Evolutionary conservation across 2,113 vertebrate species (phyloP).

Genomic region (Siphamia tubifer): DNA sequence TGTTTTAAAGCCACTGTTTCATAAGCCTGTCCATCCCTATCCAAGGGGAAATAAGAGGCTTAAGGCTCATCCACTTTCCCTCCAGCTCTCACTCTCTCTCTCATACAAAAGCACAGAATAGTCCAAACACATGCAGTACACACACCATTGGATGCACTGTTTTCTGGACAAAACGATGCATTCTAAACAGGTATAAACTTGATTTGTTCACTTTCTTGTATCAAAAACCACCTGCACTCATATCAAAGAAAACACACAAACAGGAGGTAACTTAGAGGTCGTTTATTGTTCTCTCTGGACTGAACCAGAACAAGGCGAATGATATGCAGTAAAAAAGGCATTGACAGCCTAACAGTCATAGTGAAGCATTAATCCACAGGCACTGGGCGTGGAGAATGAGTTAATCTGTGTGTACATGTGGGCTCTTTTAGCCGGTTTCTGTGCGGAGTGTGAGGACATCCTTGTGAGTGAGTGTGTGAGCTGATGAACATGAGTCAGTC

Average conservation of each 20-base stretch:
- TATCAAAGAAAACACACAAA: neutral
- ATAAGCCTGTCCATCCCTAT: slow-evolving; percentile 58
- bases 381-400: slow-evolving; percentile 58
- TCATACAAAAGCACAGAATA: slow-evolving; percentile 6
- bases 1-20: slow-evolving; percentile 49
- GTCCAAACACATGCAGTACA: neutral
- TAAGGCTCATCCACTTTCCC: slow-evolving; percentile 67
- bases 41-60: slow-evolving; percentile 72
- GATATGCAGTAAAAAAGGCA: slow-evolving; percentile 77
- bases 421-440: slow-evolving; percentile 72
- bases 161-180: neutral
- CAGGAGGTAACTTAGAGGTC: slow-evolving; percentile 60
- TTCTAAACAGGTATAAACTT: neutral
- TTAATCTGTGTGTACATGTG: slow-evolving; percentile 39
- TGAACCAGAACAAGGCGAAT: slow-evolving; percentile 70
- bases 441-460: slow-evolving; percentile 29
- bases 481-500: slow-evolving; percentile 49
- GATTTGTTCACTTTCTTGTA: too few species aligned
- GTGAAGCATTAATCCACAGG: slow-evolving; percentile 74
- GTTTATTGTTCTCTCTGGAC: slow-evolving; percentile 75
- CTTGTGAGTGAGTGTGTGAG: slow-evolving; percentile 12
- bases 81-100: slow-evolving; percentile 1
- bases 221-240: too few species aligned
- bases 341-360: slow-evolving; percentile 67
- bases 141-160: neutral